These are phyloP conservation scores for Diplazon laetatorius DNA, from an alignment of 2,888 invertebrate genomes.

Conservation along the genomic window DNA sequence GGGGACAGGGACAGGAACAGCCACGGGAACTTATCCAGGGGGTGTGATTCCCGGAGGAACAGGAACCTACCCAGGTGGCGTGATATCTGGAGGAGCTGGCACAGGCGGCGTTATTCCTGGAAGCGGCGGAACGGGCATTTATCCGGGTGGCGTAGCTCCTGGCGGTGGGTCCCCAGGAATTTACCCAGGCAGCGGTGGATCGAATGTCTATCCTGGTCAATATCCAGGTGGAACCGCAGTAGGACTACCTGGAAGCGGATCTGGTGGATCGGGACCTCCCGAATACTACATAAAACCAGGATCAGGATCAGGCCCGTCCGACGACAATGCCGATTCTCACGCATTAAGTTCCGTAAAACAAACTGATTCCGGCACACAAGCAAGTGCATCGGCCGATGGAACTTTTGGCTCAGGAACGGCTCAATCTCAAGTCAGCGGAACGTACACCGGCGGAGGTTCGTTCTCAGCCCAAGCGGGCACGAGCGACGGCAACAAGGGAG, in stretches of 20 bases:
- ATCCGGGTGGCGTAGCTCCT: slow-evolving; percentile 20
- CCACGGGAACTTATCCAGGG: slow-evolving; percentile 58
- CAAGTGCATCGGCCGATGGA: slow-evolving; percentile 90
- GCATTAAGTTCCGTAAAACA: slow-evolving; percentile 87
- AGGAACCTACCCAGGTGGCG: slow-evolving; percentile 56
- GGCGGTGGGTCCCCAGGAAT: background rate
- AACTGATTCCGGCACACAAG: slow-evolving; percentile 87
- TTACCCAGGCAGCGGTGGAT: slow-evolving; percentile 34
- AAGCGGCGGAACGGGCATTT: slow-evolving; percentile 8
- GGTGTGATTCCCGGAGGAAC: slow-evolving; percentile 52
- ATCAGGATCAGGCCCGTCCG: slow-evolving; percentile 65
- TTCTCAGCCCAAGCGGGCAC: slow-evolving; percentile 93
- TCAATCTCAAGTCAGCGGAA: slow-evolving; percentile 92
- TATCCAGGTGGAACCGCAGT: slow-evolving; percentile 68
- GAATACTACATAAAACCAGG: slow-evolving; percentile 51
- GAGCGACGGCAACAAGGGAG: slow-evolving; percentile 89
- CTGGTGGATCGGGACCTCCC: slow-evolving; percentile 17
- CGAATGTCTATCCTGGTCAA: slow-evolving; percentile 11
- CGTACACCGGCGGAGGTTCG: slow-evolving; percentile 90
- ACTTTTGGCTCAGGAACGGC: slow-evolving; percentile 89
- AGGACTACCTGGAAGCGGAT: background rate
- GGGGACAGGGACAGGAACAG: background rate
- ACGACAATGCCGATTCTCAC: slow-evolving; percentile 89
- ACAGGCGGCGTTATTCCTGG: slow-evolving; percentile 56
- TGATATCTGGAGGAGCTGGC: slow-evolving; percentile 48